Base-by-base conservation (phyloP, 2,888 invertebrate species). In the Caradrina kadenii region DNA sequence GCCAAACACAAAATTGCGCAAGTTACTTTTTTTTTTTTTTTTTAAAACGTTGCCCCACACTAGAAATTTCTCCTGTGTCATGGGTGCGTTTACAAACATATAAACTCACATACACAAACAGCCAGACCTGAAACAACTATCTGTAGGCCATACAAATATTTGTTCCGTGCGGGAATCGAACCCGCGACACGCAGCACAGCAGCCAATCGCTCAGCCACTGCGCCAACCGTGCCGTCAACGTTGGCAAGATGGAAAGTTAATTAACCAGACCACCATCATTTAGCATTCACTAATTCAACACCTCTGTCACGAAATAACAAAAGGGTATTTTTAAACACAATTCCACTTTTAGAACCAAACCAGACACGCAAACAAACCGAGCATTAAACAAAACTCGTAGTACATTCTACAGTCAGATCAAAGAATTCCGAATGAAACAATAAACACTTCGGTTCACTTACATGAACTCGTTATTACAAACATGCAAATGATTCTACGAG, bases 311-410 rank as follows among this genome's bases (percentile, higher is more conserved):
- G 13, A 13, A 45, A 26, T 52, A 35, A 39, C 26, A 6, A 63
- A 69, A n/a, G 22, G 54, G n/a, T 54, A 42, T 54, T 61, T 54
- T 54, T 48, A 31, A 48, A 39, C 10, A 15, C 35, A 52, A 42
- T 49, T 10, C 15, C n/a, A 45, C 19, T 52, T 48, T 35, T 13
- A 49, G 58, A 72, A 54, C 53, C 2, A 78, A 62, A 62, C 58
- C 75, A 73, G 65, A 54, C 17, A 17, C 17, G 13, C 17, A 53
- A 42, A 72, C 48, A 78, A 54, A 61, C 64, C 11, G 13, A 22
- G 10, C 63, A 77, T 60, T 26, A 64, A 64, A 78, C 56, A 65
- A 61, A 78, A 65, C 48, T 61, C 56, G 11, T 31, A 50, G 10
- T 48, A 53, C 19, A 49, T 53, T 50, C 2, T 45, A 21, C 52